These are phyloP conservation scores for Lampris megalopsis DNA, from an alignment of 2,113 vertebrate genomes.

Conservation along the genomic window DNA sequence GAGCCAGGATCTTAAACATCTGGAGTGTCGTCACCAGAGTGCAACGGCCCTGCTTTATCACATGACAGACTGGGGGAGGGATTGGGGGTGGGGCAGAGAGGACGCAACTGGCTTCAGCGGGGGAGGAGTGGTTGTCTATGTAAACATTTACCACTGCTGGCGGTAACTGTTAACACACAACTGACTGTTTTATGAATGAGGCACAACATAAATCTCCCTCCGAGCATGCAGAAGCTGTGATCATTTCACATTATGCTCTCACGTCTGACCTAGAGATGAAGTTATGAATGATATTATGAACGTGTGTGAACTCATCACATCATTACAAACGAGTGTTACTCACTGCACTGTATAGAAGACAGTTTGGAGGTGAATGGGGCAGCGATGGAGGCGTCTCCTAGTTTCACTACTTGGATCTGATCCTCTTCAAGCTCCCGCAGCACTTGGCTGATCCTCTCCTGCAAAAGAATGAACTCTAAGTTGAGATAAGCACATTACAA, in stretches of 20 bases:
- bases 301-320: no score
- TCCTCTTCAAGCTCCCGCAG: conserved; percentile 96
- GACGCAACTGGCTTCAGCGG: conserved; percentile 10
- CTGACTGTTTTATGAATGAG: no score
- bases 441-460: conserved; percentile 96
- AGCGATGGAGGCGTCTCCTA: conserved; percentile 97
- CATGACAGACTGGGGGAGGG: conserved; percentile 89
- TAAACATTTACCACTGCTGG: not conserved
- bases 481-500: conserved; percentile 20
- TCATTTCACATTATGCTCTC: no score
- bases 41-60: conserved; percentile 98
- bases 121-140: not conserved
- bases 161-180: not conserved
- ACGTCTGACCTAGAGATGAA: no score
- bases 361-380: conserved; percentile 98
- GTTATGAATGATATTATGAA: not conserved
- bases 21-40: conserved; percentile 96
- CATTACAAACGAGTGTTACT: conserved; percentile 52
- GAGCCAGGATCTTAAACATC: conserved; percentile 98
- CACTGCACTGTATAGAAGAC: conserved; percentile 98
- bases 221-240: no score
- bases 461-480: conserved; percentile 13
- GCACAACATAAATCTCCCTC: no score
- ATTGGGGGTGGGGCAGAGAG: not conserved
- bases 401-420: conserved; percentile 90